A percentile compares a stretch with the other conserved stretches of the same genome.
Evolutionary conservation across 2,113 vertebrate species (phyloP).

Genomic region (Thymallus thymallus): DNA sequence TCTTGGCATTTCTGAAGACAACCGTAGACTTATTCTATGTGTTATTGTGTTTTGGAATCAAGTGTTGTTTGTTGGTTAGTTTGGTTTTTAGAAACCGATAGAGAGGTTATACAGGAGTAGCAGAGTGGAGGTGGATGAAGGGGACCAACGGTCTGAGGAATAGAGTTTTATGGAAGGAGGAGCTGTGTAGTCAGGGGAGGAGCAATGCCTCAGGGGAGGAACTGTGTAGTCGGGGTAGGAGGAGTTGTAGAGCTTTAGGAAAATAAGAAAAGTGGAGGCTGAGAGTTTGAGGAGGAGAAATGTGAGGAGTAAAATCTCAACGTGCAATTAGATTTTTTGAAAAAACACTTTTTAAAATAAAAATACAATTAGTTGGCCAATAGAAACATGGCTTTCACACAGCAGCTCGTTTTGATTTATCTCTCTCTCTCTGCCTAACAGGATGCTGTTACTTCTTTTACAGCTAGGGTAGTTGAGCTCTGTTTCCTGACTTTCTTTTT

Average conservation of each 20-base stretch:
- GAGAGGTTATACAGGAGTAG: background rate
- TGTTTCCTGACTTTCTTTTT: conserved; percentile 54
- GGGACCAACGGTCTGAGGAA: background rate
- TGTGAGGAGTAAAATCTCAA: background rate
- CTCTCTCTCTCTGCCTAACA: conserved; percentile 24
- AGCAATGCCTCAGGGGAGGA: no score
- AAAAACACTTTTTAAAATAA: no score
- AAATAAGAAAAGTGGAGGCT: background rate
- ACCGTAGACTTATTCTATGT: background rate
- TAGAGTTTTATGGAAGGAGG: background rate
- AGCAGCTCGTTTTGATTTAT: background rate
- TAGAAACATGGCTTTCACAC: background rate
- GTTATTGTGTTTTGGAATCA: no score
- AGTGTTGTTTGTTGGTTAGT: background rate
- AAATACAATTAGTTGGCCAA: background rate
- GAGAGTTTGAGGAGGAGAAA: background rate
- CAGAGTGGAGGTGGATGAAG: no score
- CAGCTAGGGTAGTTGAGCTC: conserved; percentile 39
- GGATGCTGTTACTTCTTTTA: conserved; percentile 39
- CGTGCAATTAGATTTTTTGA: background rate
- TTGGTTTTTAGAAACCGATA: background rate
- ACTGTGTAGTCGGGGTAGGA: background rate
- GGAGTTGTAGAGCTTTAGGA: background rate
- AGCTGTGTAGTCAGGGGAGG: no score
- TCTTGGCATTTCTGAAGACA: background rate